phyloP scores from a whole-genome alignment of 2,113 vertebrate species.

The Siniperca knerii region DNA sequence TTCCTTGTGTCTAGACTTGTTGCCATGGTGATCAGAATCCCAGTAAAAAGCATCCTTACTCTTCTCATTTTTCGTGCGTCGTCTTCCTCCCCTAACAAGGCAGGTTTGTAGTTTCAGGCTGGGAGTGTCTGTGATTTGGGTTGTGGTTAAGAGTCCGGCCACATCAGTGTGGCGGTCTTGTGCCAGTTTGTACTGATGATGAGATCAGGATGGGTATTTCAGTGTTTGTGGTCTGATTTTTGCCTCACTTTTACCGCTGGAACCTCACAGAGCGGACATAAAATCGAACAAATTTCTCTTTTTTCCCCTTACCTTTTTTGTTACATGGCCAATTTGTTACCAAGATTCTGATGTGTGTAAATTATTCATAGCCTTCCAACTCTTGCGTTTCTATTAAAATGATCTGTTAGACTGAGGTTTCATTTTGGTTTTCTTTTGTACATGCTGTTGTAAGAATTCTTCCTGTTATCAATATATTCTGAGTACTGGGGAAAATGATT shows the following conservation, averaged over 20 bases:
- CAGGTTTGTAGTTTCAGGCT: constrained; percentile 28
- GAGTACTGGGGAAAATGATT: constrained; percentile 73
- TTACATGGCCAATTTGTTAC: constrained; percentile 73
- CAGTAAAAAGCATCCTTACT: background rate
- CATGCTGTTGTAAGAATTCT: constrained; percentile 79
- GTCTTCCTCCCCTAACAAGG: constrained; percentile 12
- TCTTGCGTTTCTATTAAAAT: constrained; percentile 78
- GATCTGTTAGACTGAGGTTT: constrained; percentile 70
- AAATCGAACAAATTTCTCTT: constrained; percentile 39
- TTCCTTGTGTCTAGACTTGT: constrained; percentile 32
- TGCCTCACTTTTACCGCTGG: constrained; percentile 75
- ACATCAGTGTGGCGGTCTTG: constrained; percentile 1
- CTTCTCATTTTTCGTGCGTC: background rate
- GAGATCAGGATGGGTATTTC: constrained; percentile 59
- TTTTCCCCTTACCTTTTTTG: constrained; percentile 20
- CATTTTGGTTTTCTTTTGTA: constrained; percentile 80
- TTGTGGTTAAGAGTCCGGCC: background rate
- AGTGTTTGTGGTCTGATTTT: constrained; percentile 73
- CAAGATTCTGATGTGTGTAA: constrained; percentile 78
- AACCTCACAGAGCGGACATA: constrained; percentile 67
- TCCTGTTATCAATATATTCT: constrained; percentile 77
- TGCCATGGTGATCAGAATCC: constrained; percentile 31
- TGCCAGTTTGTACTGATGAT: constrained; percentile 19
- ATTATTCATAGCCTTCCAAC: constrained; percentile 81
- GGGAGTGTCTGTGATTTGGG: background rate